Evolutionary conservation across 2,113 vertebrate genomes (phyloP), one percentile per base, ranked within the genome.

Genomic region (Eretmochelys imbricata): DNA sequence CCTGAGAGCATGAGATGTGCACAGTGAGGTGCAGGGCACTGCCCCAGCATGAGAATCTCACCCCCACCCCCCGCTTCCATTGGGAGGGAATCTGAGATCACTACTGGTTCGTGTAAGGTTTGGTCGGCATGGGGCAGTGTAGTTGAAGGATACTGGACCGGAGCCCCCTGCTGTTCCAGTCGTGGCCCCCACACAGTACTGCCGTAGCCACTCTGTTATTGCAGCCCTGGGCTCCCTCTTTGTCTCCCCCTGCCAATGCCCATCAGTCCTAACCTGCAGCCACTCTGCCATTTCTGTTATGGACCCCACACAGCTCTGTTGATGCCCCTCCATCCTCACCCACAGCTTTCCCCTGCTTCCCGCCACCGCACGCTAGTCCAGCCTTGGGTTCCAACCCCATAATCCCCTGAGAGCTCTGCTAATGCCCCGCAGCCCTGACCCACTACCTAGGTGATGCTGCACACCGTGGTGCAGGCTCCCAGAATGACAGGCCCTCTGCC

Each of bases 311-410:
- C 4, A 19, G 62, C 62, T 35, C 29, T 17, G 59, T 11, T 31
- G 35, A 16, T n/a, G 62, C 14, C 16, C 14, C 62, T 69, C 35
- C 31, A 16, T n/a, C 35, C 62, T n/a, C 35, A 27, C 25, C 27
- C 57, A 11, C 57, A 59, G 57, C 57, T 54, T 22, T 19, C 17
- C 16, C 4, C 2, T 29, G 13, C 10, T 2, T 9, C 4, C 2
- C 27, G 27, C 27, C 10, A 2, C 25, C 2, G 2, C 57, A 6
- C 8, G 78, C 91, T 94, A 92, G 57, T 88, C 89, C 79, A 85
- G 91, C 87, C 93, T 76, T 42, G 94, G 90, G 88, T 38, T 80
- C 29, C 13, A 75, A n/a, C 85, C 93, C 75, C 62, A 31, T 35
- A 10, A 38, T 42, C 19, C 29, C 14, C 27, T 14, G 13, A 57